Percentiles rank a stretch among this genome's conserved stretches.
Conservation (phyloP, 37 sponge, comb jelly and placozoan species). For the Ianthella basta region DNA sequence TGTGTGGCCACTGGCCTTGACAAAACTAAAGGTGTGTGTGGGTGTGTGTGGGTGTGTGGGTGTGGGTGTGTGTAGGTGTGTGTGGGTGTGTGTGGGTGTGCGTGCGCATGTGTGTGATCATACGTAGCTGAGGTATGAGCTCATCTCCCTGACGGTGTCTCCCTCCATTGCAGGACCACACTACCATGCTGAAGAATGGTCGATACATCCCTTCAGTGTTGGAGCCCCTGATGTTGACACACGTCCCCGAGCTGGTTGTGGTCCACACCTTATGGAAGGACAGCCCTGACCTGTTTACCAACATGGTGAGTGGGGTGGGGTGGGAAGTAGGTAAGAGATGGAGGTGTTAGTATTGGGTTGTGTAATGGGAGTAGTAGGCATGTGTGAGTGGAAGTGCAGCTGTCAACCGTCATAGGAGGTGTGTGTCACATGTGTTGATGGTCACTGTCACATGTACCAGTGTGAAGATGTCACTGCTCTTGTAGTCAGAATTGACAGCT, state of each 20-base stretch:
- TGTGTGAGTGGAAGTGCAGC: too few species aligned
- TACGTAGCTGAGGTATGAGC: background rate
- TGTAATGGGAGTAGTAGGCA: too few species aligned
- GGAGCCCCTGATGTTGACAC: constrained; percentile 3
- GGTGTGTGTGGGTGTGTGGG: background rate
- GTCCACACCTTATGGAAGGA: constrained; percentile 23
- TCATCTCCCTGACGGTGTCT: too few species aligned
- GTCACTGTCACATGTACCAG: too few species aligned
- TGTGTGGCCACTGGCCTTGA: constrained; percentile 17
- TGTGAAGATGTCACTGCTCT: too few species aligned
- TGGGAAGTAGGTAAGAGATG: background rate
- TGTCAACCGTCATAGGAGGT: too few species aligned
- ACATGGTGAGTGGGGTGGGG: background rate
- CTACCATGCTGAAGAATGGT: background rate
- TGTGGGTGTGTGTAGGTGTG: background rate
- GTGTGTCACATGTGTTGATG: too few species aligned
- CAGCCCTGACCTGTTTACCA: constrained; percentile 5
- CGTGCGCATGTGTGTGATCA: background rate
- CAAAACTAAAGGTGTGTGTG: background rate
- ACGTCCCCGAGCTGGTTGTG: constrained; percentile 5
- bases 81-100: background rate
- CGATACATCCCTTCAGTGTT: background rate
- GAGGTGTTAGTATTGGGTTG: too few species aligned
- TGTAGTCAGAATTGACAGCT: too few species aligned
- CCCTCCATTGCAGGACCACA: background rate